phyloP scores from a whole-genome alignment of 2,113 vertebrate genomes.

The Ochotona princeps region DNA sequence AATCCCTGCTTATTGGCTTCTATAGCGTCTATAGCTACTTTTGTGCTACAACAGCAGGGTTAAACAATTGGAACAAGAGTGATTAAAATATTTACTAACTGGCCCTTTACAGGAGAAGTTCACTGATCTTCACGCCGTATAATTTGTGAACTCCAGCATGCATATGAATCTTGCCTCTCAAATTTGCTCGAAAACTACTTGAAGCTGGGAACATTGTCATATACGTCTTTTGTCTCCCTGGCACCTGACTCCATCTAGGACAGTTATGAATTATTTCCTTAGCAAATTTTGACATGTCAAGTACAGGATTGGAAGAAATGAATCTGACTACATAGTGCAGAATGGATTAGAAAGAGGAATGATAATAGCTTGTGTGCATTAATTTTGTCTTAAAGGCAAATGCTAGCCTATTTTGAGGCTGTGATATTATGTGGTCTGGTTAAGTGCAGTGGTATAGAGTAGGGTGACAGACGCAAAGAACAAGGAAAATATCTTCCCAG shows the following conservation, averaged over 20 bases:
- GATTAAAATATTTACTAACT: constrained; percentile 32
- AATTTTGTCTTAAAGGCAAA: constrained; percentile 9
- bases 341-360: background rate
- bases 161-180: constrained; percentile 21
- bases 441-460: background rate
- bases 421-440: background rate
- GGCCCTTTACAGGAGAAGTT: background rate
- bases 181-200: constrained; percentile 35
- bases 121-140: background rate
- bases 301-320: constrained; percentile 51
- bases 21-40: background rate
- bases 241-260: constrained; percentile 47
- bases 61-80: background rate
- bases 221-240: constrained; percentile 37
- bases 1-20: background rate
- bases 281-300: constrained; percentile 57
- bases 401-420: background rate
- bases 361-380: background rate
- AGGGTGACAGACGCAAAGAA: background rate
- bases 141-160: background rate
- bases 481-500: background rate
- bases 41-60: background rate
- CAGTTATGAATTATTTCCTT: constrained; percentile 57
- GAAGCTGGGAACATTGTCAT: background rate
- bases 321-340: constrained; percentile 46